phyloP scores from a whole-genome alignment of 2,797 vertebrate species.

The Takifugu rubripes region DNA sequence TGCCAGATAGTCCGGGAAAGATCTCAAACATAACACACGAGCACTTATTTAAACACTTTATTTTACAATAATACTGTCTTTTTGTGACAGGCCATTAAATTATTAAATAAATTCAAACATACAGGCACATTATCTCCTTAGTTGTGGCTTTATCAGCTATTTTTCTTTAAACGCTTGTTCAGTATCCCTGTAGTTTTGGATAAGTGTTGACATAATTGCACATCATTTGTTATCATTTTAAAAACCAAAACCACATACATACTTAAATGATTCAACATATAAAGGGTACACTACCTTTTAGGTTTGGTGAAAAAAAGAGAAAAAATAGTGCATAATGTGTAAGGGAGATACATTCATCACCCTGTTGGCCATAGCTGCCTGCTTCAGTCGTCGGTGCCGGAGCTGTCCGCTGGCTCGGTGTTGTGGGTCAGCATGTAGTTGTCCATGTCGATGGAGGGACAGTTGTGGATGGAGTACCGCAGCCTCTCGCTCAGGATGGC shows the following conservation, averaged over 20 bases:
- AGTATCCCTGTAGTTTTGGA: slow-evolving; percentile 50
- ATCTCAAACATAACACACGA: slow-evolving; percentile 15
- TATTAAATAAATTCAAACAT: slow-evolving; percentile 62
- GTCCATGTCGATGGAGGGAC: slow-evolving; percentile 85
- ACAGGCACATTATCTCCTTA: slow-evolving; percentile 62
- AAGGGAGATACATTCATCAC: slow-evolving; percentile 63
- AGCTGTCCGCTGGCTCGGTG: slow-evolving; percentile 76
- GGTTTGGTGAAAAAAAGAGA: slow-evolving; percentile 74
- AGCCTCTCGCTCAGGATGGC: slow-evolving; percentile 77
- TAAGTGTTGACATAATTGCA: slow-evolving; percentile 61
- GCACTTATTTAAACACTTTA: slow-evolving; percentile 67
- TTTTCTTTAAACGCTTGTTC: slow-evolving; percentile 39
- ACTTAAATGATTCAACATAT: slow-evolving; percentile 55
- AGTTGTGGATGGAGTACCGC: slow-evolving; percentile 85
- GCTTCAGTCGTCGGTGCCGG: slow-evolving; percentile 76
- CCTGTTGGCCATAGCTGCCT: slow-evolving; percentile 10
- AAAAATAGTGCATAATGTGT: slow-evolving; percentile 68
- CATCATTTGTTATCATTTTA: slow-evolving; percentile 12
- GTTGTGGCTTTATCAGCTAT: slow-evolving; percentile 50
- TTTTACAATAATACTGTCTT: slow-evolving; percentile 62
- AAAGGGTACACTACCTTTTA: slow-evolving; percentile 54
- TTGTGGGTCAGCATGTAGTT: slow-evolving; percentile 86
- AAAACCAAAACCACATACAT: slow-evolving; percentile 47
- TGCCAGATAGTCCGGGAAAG: background rate
- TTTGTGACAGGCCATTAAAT: slow-evolving; percentile 50